Percentiles rank a stretch among this genome's conserved stretches.
Evolutionary conservation across 2,888 invertebrate species (phyloP).

Genomic region (Ethmia dodecea): DNA sequence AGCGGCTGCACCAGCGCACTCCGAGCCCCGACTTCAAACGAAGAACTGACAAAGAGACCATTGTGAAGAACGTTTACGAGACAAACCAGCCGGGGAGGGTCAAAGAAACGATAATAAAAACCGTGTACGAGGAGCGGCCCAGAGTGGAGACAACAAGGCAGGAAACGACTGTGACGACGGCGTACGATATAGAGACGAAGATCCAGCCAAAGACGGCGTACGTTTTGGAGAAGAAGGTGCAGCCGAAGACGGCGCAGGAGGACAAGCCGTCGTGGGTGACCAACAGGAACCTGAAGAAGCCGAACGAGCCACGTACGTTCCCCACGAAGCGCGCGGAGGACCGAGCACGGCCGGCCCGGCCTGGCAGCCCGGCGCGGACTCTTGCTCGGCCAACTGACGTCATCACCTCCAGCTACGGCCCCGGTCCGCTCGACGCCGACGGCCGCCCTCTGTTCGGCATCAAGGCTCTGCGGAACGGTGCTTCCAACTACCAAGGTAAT

Average conservation of each 20-base stretch:
- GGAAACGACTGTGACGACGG: no score
- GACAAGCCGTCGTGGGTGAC: constrained; percentile 81
- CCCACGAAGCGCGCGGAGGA: constrained; percentile 61
- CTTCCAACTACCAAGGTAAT: constrained; percentile 81
- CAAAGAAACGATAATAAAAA: constrained; percentile 9
- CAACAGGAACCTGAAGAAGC: constrained; percentile 78
- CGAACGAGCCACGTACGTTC: constrained; percentile 55
- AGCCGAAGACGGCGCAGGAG: constrained; percentile 53
- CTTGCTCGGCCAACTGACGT: constrained; percentile 54
- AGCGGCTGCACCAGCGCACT: constrained; percentile 38
- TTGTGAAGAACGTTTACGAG: constrained; percentile 29
- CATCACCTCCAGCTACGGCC: constrained; percentile 89
- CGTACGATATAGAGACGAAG: constrained; percentile 48
- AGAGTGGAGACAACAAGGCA: constrained; percentile 40
- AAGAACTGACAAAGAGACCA: constrained; percentile 21
- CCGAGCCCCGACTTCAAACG: constrained; percentile 49
- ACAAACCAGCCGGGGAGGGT: constrained; percentile 24
- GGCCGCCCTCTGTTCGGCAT: constrained; percentile 89
- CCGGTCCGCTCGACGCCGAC: constrained; percentile 89
- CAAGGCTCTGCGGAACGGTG: constrained; percentile 80
- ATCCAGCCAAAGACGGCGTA: constrained; percentile 45
- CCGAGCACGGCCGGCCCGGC: constrained; percentile 50
- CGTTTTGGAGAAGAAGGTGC: constrained; percentile 46
- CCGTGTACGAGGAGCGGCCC: constrained; percentile 24
- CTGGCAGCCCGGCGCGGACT: constrained; percentile 41